phyloP scores from a whole-genome alignment of 2,888 invertebrate species.

The Halictus ligatus region DNA sequence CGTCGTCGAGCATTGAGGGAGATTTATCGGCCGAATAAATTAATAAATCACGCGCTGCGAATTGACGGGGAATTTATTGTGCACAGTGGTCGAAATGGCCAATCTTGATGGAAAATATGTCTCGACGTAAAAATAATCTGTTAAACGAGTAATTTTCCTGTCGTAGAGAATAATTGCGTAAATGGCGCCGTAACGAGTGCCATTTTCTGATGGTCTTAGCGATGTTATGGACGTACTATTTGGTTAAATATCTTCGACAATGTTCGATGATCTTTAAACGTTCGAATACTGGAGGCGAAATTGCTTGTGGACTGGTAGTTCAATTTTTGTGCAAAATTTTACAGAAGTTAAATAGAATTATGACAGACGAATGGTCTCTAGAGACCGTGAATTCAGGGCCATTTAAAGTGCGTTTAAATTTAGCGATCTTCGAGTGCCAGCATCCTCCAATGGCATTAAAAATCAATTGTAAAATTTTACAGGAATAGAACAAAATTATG shows the following conservation, averaged over 20 bases:
- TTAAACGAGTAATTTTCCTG: too few relatives aligned
- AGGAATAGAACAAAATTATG: neutral
- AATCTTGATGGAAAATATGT: neutral
- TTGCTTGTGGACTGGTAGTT: neutral
- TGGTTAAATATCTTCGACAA: too few relatives aligned
- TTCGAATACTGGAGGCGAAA: neutral
- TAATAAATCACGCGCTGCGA: constrained; percentile 67
- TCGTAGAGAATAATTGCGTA: too few relatives aligned
- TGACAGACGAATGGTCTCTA: neutral
- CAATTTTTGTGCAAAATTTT: neutral
- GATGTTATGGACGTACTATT: too few relatives aligned
- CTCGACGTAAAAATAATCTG: neutral
- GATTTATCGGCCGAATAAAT: constrained; percentile 76
- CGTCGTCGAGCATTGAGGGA: constrained; percentile 68
- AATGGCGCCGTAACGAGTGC: too few relatives aligned
- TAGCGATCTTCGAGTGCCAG: neutral
- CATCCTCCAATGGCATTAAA: neutral
- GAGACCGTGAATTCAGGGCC: neutral
- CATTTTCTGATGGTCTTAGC: too few relatives aligned
- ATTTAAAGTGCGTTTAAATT: neutral
- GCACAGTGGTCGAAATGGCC: neutral
- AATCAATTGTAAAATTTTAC: neutral
- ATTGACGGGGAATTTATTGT: constrained; percentile 8
- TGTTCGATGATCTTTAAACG: neutral
- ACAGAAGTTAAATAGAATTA: neutral